Evolutionary conservation across 2,888 invertebrate species (phyloP).

Genomic region (Pyralis farinalis): DNA sequence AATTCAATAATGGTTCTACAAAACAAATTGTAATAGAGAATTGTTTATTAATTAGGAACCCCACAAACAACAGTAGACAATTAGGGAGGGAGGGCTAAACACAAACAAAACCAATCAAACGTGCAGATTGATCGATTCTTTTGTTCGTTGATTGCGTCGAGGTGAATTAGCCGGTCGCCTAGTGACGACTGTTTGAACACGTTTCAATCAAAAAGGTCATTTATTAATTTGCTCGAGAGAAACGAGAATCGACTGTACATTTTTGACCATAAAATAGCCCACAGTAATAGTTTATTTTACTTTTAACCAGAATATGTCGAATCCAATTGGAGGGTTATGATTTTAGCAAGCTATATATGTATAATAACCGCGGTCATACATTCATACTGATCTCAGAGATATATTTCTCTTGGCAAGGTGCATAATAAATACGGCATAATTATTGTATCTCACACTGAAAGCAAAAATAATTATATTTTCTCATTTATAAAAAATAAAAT

Average conservation of each 20-base stretch:
- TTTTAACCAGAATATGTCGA: no score
- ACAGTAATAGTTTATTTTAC: no score
- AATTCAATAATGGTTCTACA: background rate
- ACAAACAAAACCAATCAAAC: slow-evolving; percentile 6
- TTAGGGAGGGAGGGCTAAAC: background rate
- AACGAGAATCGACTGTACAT: background rate
- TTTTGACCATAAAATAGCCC: no score
- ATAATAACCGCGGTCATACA: no score
- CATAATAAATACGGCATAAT: no score
- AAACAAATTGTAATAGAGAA: background rate
- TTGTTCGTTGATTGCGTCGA: slow-evolving; percentile 4
- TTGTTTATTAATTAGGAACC: background rate
- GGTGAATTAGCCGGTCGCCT: background rate
- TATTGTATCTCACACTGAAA: no score
- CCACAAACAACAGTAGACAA: background rate
- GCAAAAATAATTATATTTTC: no score
- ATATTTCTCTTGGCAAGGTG: no score
- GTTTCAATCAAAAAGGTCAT: background rate
- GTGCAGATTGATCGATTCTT: slow-evolving; percentile 6
- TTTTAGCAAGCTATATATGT: no score
- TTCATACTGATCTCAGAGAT: no score
- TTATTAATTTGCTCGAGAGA: background rate
- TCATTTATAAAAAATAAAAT: no score
- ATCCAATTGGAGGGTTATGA: no score
- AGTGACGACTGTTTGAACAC: background rate